phyloP scores from a whole-genome alignment of 2,113 vertebrate species.

The Tretioscincus oriximinensis region DNA sequence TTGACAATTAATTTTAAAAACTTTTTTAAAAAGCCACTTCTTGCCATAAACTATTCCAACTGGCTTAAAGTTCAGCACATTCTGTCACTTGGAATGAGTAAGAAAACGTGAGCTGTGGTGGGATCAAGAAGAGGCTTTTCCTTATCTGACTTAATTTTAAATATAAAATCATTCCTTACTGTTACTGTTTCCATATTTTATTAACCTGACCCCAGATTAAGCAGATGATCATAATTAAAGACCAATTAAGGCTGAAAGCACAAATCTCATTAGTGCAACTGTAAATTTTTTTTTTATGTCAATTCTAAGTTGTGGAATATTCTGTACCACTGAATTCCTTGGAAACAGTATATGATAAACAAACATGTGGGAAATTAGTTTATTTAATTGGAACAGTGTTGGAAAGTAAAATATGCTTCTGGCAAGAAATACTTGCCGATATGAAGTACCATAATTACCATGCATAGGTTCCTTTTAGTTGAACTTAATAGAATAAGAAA shows the following conservation, averaged over 20 bases:
- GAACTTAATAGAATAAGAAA: no score
- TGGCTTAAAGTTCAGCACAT: background rate
- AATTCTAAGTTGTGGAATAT: background rate
- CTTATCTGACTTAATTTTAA: background rate
- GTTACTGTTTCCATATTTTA: background rate
- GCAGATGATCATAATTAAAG: background rate
- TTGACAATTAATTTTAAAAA: background rate
- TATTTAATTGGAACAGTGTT: background rate
- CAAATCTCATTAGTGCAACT: no score
- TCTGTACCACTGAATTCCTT: background rate
- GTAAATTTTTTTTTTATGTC: no score
- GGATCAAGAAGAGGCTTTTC: background rate
- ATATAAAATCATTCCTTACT: background rate
- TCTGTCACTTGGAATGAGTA: background rate
- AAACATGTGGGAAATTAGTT: background rate
- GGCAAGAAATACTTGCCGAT: no score
- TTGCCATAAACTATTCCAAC: conserved; percentile 1
- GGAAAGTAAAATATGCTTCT: background rate
- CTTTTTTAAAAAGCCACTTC: background rate
- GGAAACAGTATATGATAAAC: background rate
- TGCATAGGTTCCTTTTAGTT: no score
- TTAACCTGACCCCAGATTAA: background rate
- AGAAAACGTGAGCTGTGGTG: background rate
- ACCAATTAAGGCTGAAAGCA: background rate
- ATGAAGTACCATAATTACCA: no score